Evolutionary conservation across 2,113 vertebrate genomes (phyloP), one percentile per base, ranked within the genome.

Genomic region (Epinephelus lanceolatus): DNA sequence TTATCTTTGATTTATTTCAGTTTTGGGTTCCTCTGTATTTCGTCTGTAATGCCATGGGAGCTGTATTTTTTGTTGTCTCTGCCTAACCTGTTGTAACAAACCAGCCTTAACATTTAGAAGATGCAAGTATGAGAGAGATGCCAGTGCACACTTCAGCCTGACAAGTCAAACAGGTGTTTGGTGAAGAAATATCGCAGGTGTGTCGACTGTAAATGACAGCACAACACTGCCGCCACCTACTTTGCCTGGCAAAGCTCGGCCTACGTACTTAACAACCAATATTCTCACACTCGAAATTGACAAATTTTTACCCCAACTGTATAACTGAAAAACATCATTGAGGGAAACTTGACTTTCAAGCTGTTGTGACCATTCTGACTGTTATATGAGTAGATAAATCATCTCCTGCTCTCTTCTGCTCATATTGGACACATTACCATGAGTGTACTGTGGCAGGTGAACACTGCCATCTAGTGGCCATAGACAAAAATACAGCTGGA

Each of bases 381-480:
- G 21, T 47, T 60, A 85, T 30, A 55, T 37, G 71, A 76, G 60
- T 42, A 66, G 71, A 66, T 78, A 56, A 74, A 87, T 66, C 12
- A 8, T 55, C 45, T 37, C 52, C n/a, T 8, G 33, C 18, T 42
- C 33, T 62, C 62, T 23, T 67, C 45, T 42, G 60, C 60, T 5
- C 7, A 25, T 3, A 70, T 55, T 13, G 18, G 12, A 77, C 1
- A 14, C 18, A 0, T n/a, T 13, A 25, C 5, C 19, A 2, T 5
- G 1, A 5, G 27, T 56, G 23, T 2, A 10, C 33, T 56, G 14
- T 7, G 9, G 57, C 52, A 75, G 88, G 66, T 80, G 45, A 82
- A 91, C 65, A 86, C 63, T 90, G 88, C 90, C 89, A 91, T 89
- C 95, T 94, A 89, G 92, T 89, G 93, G 2, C 25, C 8, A 1